Conservation (phyloP, 1,140 invertebrate genomes). For the Pantala flavescens region DNA sequence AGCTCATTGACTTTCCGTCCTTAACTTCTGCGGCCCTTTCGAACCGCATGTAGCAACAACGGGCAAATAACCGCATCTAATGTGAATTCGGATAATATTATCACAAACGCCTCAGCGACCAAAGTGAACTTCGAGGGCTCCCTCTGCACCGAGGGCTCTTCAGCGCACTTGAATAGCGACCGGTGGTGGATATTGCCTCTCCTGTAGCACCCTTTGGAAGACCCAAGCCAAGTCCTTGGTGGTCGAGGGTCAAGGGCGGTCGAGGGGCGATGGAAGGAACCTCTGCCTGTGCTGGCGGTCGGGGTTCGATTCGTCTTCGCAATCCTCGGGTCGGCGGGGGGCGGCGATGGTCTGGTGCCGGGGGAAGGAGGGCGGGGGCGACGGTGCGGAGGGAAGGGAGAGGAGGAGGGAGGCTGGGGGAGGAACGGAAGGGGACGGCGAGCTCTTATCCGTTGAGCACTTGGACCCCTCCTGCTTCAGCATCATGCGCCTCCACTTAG, state of each 20-base stretch:
- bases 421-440: not conserved
- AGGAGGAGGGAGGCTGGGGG: not conserved
- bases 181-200: too few species aligned
- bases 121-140: too few species aligned
- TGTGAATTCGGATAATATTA: too few species aligned
- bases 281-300: not conserved
- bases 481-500: constrained; percentile 92
- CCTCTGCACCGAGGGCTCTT: too few species aligned
- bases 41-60: too few species aligned
- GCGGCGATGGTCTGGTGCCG: constrained; percentile 36
- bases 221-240: not conserved
- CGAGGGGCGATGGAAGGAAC: not conserved
- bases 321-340: not conserved
- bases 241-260: not conserved
- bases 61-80: too few species aligned
- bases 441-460: constrained; percentile 41
- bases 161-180: too few species aligned
- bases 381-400: not conserved
- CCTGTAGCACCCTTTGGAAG: not conserved
- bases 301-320: not conserved
- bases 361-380: constrained; percentile 35
- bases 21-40: too few species aligned
- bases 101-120: too few species aligned
- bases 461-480: constrained; percentile 66
- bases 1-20: too few species aligned